phyloP scores from a whole-genome alignment of 2,797 vertebrate genomes.

The Microchirus variegatus region DNA sequence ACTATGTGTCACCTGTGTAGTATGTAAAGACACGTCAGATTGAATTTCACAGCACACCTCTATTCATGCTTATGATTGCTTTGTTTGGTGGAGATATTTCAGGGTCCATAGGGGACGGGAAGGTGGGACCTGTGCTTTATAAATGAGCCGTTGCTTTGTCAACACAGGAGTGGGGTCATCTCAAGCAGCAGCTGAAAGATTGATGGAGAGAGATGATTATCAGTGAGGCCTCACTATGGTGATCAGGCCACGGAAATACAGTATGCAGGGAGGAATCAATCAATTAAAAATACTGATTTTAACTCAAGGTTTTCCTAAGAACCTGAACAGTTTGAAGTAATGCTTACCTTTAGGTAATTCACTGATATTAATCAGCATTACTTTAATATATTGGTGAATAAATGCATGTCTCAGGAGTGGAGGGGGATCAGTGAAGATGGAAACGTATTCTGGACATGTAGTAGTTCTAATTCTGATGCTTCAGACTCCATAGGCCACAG shows the following conservation, averaged over 20 bases:
- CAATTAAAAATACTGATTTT: neutral
- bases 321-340: neutral
- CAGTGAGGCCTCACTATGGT: conserved; percentile 53
- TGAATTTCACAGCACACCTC: conserved; percentile 70
- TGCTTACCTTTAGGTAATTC: neutral
- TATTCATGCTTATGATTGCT: conserved; percentile 76
- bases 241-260: conserved; percentile 34
- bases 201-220: conserved; percentile 72
- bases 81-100: conserved; percentile 72
- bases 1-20: conserved; percentile 77
- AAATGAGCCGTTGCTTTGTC: conserved; percentile 77
- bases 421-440: neutral
- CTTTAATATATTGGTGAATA: neutral
- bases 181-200: conserved; percentile 70
- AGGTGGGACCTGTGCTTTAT: conserved; percentile 71
- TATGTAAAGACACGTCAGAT: conserved; percentile 67
- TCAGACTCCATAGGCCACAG: neutral
- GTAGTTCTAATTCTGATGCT: no score
- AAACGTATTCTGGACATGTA: neutral
- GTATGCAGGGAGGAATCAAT: conserved; percentile 26
- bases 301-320: neutral
- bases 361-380: neutral
- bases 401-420: fast-evolving
- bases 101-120: conserved; percentile 71
- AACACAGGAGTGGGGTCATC: conserved; percentile 69